Percentiles rank a stretch among this genome's conserved stretches.
Conservation (phyloP, 2,797 vertebrate species). For the Hyperoplus immaculatus region DNA sequence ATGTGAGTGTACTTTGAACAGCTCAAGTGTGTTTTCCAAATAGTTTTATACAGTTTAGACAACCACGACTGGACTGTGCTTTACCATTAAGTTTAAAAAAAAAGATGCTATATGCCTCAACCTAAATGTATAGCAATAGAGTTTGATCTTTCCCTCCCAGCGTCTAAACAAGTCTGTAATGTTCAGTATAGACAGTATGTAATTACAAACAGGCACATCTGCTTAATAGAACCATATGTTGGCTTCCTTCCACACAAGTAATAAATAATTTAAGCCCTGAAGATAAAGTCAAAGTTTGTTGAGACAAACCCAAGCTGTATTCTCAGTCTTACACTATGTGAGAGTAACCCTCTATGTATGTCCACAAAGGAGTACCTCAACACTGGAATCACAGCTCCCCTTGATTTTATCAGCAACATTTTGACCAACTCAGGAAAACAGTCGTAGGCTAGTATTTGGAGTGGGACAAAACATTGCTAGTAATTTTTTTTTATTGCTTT, state of each 20-base stretch:
- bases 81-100: neutral
- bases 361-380: neutral
- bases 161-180: neutral
- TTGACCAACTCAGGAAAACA: neutral
- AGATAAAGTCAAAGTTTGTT: neutral
- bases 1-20: neutral
- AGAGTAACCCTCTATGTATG: neutral
- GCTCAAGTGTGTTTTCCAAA: conserved; percentile 6
- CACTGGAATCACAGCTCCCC: neutral
- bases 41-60: conserved; percentile 16
- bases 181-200: neutral
- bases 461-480: no score
- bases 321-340: neutral
- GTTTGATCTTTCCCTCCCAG: neutral
- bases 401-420: neutral
- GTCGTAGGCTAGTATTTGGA: no score
- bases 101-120: neutral
- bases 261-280: neutral
- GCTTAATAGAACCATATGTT: neutral
- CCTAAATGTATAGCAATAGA: neutral
- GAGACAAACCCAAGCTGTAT: neutral
- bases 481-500: no score
- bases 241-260: neutral
- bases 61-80: neutral
- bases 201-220: conserved; percentile 3